Evolutionary conservation across 2,113 vertebrate species (phyloP), one percentile per base, ranked within the genome.

Genomic region (Eudyptes chrysolophus): DNA sequence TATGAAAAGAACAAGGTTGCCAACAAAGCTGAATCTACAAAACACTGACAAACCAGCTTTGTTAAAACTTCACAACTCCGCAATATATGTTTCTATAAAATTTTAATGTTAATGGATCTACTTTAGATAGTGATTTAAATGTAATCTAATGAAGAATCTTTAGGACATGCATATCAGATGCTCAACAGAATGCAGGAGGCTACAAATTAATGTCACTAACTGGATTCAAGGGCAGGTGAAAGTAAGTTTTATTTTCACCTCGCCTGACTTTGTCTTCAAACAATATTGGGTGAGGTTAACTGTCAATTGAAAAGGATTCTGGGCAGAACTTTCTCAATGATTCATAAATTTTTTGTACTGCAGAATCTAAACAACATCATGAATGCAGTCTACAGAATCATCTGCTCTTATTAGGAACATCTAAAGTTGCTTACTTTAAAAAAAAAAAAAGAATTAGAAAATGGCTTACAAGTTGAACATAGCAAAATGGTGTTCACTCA

Each of bases 21-120:
- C 42, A 74, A 68, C 71, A 96, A 72, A 74, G 46, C 46, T 95
- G 76, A 94, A 77, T 89, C 79, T 92, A 93, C 74, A 95, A 89
- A 94, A 89, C 27, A 91, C 32, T 77, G 84, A 71, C 49, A 89
- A 74, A 44, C 32, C 46, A 79, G 29, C 51, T 95, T 72, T 70
- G 36, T 80, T 83, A 61, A 93, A 96, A 72, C 61, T 74, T 87
- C 55, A 81, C 20, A 61, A 57, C 18, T 77, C 40, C 19, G 83
- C 36, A 57, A 46, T 97, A 68, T 49, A 66, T 21, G 22, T 84
- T 94, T 84, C 72, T 83, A 90, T 95, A 82, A 94, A 89, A 92
- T 71, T 87, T 94, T 95, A 71, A 87, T 94, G 62, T 71, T 87
- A 78, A 69, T 65, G 30, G 40, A 36, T 72, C 32, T 82, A 57